Conservation (phyloP, 2,888 invertebrate species). For the Oasisia sp. region DNA sequence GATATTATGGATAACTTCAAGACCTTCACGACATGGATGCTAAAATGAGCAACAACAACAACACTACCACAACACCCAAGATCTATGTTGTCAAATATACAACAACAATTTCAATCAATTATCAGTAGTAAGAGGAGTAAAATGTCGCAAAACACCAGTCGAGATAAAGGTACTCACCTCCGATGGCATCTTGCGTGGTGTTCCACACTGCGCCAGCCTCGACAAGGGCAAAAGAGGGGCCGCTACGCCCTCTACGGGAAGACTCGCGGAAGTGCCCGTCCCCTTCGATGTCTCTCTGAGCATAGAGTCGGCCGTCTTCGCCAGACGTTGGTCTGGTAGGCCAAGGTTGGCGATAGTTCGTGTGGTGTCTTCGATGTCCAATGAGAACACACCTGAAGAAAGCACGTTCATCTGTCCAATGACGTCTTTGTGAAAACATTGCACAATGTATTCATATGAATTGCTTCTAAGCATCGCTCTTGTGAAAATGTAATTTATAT, state of each 20-base stretch:
- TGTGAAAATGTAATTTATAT: no score
- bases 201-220: slow-evolving; percentile 32
- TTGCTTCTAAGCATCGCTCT: no score
- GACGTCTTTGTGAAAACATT: neutral
- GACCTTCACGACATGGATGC: no score
- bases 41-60: no score
- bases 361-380: slow-evolving; percentile 34
- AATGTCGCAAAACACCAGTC: neutral
- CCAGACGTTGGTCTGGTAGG: neutral
- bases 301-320: neutral
- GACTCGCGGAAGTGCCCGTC: neutral
- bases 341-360: slow-evolving; percentile 28
- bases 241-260: neutral
- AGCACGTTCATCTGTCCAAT: neutral
- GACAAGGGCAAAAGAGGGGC: slow-evolving; percentile 13
- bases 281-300: neutral
- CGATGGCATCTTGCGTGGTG: slow-evolving; percentile 25
- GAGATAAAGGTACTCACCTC: slow-evolving; percentile 25
- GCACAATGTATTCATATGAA: no score
- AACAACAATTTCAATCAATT: no score
- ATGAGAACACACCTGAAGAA: neutral
- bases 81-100: no score
- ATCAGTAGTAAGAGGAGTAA: neutral
- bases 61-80: no score
- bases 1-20: no score